Evolutionary conservation across 2,888 invertebrate species (phyloP), one percentile per base, ranked within the genome.

Genomic region (Cheilosia vernalis): DNA sequence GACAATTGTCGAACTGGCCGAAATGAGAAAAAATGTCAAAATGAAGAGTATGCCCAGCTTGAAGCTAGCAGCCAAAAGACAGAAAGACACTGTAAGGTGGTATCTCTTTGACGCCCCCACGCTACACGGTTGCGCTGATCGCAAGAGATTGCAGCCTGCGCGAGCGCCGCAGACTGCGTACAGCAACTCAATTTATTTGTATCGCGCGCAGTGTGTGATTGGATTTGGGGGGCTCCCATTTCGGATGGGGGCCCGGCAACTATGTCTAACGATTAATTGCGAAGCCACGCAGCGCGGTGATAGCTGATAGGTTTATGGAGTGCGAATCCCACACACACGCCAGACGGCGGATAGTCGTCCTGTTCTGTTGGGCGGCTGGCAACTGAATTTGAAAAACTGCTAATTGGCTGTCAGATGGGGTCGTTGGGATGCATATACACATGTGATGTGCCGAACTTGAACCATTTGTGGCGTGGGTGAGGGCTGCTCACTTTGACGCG

Each of bases 341-440:
- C 15, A 17, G 51, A 5, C 13, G 4, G n/a, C 27, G 21, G 42
- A 13, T 44, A 33, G 44, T 13, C 27, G 27, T 51, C 19, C 30
- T 69, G 40, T 70, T 55, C 49, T 53, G 55, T 53, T 27, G 60
- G 66, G 51, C 44, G 33, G 64, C 72, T 56, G 53, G 64, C 64
- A 79, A 79, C 79, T 79, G 84, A 74, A 69, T 84, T 84, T 84
- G 84, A 84, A 74, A 84, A 79, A 84, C 66, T 84, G 79, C 84
- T 84, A 84, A 84, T 84, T 84, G 84, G 79, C 60, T 74, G 69
- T 84, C 78, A 72, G 72, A 58, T 44, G 10, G 2, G 58, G 47
- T 27, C 44, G 47, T 60, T 79, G 58, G 17, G 30, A 6, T 6
- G 1, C 27, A 27, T 10, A 37, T 15, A 24, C 44, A 55, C 44